Evolutionary conservation across 2,888 invertebrate species (phyloP).

Genomic region (Trypoxylon attenuatum): DNA sequence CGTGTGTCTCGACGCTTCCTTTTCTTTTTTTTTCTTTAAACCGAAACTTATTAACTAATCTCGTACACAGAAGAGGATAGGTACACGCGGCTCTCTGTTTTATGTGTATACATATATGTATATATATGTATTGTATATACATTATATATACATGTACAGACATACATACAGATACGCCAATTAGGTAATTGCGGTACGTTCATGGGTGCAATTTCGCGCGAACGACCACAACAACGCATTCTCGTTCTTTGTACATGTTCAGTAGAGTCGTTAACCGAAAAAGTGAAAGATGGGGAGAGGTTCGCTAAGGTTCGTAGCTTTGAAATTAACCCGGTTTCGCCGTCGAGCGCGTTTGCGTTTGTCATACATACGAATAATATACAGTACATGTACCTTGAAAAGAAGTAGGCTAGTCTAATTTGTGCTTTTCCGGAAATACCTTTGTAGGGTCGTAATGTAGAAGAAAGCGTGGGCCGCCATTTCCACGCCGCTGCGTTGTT

Average conservation of each 20-base stretch:
- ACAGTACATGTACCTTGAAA: neutral
- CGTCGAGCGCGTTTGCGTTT: neutral
- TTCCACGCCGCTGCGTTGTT: conserved; percentile 12
- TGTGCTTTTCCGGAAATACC: conserved; percentile 47
- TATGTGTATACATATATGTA: conserved; percentile 7
- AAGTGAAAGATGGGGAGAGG: neutral
- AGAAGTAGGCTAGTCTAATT: conserved; percentile 30
- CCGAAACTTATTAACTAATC: conserved; percentile 36
- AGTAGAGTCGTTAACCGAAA: neutral
- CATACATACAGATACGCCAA: conserved; percentile 12
- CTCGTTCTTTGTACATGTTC: neutral
- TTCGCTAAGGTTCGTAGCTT: neutral
- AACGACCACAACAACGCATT: neutral
- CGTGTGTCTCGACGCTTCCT: conserved; percentile 6
- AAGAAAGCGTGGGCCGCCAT: conserved; percentile 15
- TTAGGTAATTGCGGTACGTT: conserved; percentile 3
- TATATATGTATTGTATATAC: conserved; percentile 18
- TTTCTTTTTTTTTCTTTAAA: conserved; percentile 11
- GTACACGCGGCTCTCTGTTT: neutral
- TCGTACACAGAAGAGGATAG: conserved; percentile 15
- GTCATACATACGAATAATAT: conserved; percentile 5
- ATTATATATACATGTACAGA: conserved; percentile 11
- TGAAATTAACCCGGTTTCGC: neutral
- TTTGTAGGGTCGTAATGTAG: conserved; percentile 16
- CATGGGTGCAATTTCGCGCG: neutral